Conservation (phyloP, 2,888 invertebrate species). For the Serripes groenlandicus region DNA sequence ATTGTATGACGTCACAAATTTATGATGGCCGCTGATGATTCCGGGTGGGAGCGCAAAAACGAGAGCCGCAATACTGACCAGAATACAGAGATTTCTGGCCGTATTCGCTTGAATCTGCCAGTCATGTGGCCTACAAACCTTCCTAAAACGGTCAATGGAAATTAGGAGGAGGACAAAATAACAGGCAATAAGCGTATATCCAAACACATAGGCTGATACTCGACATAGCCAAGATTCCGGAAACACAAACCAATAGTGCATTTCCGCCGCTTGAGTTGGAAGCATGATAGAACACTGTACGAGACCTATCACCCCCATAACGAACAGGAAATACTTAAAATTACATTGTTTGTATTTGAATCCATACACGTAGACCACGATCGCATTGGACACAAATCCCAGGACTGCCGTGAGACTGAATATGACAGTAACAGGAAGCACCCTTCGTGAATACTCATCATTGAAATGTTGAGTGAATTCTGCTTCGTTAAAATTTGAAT, state of each 20-base stretch:
- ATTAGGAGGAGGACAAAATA: slow-evolving; percentile 60
- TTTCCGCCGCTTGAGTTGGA: slow-evolving; percentile 65
- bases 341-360: slow-evolving; percentile 63
- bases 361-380: slow-evolving; percentile 64
- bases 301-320: slow-evolving; percentile 59
- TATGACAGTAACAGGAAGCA: slow-evolving; percentile 56
- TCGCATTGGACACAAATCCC: slow-evolving; percentile 55
- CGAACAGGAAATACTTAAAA: slow-evolving; percentile 66
- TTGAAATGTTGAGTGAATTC: slow-evolving; percentile 35
- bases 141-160: slow-evolving; percentile 58
- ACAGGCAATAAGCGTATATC: slow-evolving; percentile 58
- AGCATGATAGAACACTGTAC: slow-evolving; percentile 64
- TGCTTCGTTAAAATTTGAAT: slow-evolving; percentile 22
- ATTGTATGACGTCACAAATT: slow-evolving; percentile 55
- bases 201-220: slow-evolving; percentile 62
- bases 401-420: slow-evolving; percentile 60
- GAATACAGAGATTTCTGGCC: slow-evolving; percentile 54
- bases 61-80: slow-evolving; percentile 52
- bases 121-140: slow-evolving; percentile 61
- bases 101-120: slow-evolving; percentile 64
- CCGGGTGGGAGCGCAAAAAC: slow-evolving; percentile 64
- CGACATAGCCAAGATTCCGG: slow-evolving; percentile 67
- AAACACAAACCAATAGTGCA: slow-evolving; percentile 67
- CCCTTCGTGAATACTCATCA: slow-evolving; percentile 42
- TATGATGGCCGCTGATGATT: slow-evolving; percentile 62